These are phyloP conservation scores for Onthophagus sagittarius DNA, from an alignment of 2,888 invertebrate species.

Conservation along the genomic window DNA sequence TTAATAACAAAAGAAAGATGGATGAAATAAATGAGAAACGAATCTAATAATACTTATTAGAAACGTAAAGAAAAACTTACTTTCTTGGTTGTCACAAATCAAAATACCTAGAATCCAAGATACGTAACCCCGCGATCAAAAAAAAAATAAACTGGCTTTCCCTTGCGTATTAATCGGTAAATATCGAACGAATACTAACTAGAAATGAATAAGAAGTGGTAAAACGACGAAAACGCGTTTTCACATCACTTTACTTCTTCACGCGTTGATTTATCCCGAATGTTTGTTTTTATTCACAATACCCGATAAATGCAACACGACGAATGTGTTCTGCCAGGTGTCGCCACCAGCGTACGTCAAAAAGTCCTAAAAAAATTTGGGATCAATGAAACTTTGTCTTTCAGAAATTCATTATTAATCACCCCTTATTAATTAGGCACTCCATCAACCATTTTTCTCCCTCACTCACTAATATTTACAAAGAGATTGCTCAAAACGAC, in stretches of 20 bases:
- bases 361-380: neutral
- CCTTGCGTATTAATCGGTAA: neutral
- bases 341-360: neutral
- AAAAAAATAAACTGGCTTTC: conserved; percentile 22
- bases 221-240: neutral
- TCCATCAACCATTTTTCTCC: neutral
- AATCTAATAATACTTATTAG: neutral
- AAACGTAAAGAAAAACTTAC: conserved; percentile 28
- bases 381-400: neutral
- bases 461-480: neutral
- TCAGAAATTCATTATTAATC: neutral
- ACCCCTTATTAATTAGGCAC: neutral
- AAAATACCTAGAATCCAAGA: conserved; percentile 45
- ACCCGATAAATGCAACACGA: neutral
- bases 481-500: neutral
- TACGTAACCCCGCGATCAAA: conserved; percentile 35
- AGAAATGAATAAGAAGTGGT: no score
- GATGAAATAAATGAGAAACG: neutral
- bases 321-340: neutral
- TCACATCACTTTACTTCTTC: neutral
- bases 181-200: no score
- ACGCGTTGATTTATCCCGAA: neutral
- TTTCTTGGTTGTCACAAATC: conserved; percentile 42
- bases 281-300: conserved; percentile 8
- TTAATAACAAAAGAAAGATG: neutral